Evolutionary conservation across 2,113 vertebrate species (phyloP).

Genomic region (Illadopsis cleaveri): DNA sequence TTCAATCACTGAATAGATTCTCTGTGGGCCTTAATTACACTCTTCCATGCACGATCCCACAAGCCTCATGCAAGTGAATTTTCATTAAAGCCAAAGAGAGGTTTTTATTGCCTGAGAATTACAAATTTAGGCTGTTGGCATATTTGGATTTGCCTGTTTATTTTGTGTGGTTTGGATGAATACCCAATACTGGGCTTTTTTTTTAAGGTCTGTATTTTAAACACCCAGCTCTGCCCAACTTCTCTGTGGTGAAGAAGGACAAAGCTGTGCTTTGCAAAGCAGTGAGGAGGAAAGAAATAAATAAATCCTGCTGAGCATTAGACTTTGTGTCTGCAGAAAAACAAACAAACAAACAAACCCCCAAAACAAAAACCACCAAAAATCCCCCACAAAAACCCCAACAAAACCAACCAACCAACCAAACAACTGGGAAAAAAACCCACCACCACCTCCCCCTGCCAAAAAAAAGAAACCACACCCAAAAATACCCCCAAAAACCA

Average conservation of each 20-base stretch:
- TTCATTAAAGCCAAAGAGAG: not conserved
- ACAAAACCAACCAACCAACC: too few species aligned
- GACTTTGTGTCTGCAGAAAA: not conserved
- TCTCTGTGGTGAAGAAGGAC: not conserved
- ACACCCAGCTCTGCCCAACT: not conserved
- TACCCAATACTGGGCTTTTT: not conserved
- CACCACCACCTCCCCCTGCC: too few species aligned
- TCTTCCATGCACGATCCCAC: not conserved
- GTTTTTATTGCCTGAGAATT: not conserved
- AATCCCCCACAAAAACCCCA: too few species aligned
- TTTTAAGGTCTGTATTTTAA: not conserved
- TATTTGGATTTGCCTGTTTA: not conserved
- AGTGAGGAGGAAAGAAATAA: not conserved
- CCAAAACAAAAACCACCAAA: too few species aligned
- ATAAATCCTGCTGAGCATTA: not conserved
- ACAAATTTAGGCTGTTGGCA: not conserved
- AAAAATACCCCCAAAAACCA: too few species aligned
- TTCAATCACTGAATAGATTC: not conserved
- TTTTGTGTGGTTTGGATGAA: not conserved
- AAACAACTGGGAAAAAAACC: not conserved
- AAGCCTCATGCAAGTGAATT: not conserved
- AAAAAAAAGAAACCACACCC: too few species aligned
- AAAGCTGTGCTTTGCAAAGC: not conserved
- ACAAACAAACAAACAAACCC: not conserved
- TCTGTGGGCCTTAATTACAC: conserved; percentile 14